Evolutionary conservation across 2,888 invertebrate species (phyloP).

Genomic region (Phrixothrix hirtus): DNA sequence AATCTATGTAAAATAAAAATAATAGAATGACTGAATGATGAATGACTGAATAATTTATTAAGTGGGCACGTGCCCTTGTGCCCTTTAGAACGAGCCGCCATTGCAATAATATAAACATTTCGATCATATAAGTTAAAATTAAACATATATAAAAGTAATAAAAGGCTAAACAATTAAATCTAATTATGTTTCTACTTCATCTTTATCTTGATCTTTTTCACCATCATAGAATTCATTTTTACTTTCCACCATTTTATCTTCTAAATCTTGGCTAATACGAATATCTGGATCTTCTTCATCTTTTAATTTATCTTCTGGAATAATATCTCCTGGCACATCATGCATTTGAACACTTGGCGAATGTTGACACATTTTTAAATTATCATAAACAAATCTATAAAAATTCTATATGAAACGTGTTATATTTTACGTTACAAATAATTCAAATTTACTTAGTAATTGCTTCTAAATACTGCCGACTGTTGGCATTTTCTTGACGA

Average conservation of each 20-base stretch:
- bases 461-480: conserved; percentile 91
- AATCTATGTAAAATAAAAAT: no score
- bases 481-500: conserved; percentile 89
- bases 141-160: no score
- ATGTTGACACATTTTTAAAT: conserved; percentile 89
- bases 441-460: conserved; percentile 65
- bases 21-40: no score
- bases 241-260: conserved; percentile 80
- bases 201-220: conserved; percentile 87
- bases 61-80: no score
- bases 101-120: no score
- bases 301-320: conserved; percentile 69
- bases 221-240: conserved; percentile 90
- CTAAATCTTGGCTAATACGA: conserved; percentile 73
- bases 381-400: conserved; percentile 80
- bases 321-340: conserved; percentile 84
- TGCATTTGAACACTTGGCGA: conserved; percentile 98
- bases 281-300: conserved; percentile 86
- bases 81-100: no score
- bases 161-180: no score
- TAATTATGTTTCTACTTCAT: conserved; percentile 59
- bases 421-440: neutral
- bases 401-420: conserved; percentile 2
- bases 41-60: no score
- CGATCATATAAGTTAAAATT: no score